Evolutionary conservation across 2,797 vertebrate genomes (phyloP), one percentile per base, ranked within the genome.

Genomic region (Crocodylus rhombifer): DNA sequence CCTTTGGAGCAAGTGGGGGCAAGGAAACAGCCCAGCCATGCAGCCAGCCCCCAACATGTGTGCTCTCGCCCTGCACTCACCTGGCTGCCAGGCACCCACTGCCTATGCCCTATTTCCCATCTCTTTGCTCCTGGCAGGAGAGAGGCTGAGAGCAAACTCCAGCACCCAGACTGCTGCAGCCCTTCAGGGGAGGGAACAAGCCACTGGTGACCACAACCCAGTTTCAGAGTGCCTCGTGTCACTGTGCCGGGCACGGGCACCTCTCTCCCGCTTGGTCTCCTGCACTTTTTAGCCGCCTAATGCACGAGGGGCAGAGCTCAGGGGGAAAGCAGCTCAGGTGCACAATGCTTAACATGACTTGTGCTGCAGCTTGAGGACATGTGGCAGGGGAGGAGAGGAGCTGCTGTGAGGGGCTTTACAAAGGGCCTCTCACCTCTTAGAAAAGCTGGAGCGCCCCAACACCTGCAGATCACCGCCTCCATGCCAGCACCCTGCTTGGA

Each of bases 11-110:
- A 7, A 1, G 33, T 5, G 33, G 55, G 3, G 18, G 42, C 10
- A 75, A 17, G 51, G 51, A 60, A 58, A 42, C 26, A 11, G 73
- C 28, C 36, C 80, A 6, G 58, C 1, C 57, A 12, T 30, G 30
- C 63, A 36, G 36, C 58, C 5, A 21, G 13, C 33, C 30, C 73
- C 83, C 74, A 51, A 2, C 8, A 30, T 18, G 26, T 17, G 33
- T 18, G 9, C 0, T 0, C 61, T 14, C 26, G 36, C 71, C 9
- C 26, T 14, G 21, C 2, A 0, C 60, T 65, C 2, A 0, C 87
- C 26, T 2, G 18, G 30, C 73, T 25, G 57, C 79, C 73, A 77
- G n/a, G 36, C 17, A 67, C 61, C 14, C 21, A 58, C 23, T 28
- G 11, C 20, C 75, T 5, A 25, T 28, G 12, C 4, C 4, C 61